Percentiles rank a stretch among this genome's conserved stretches.
Evolutionary conservation across 2,888 invertebrate genomes (phyloP).

Genomic region (Prenolepis imparis): DNA sequence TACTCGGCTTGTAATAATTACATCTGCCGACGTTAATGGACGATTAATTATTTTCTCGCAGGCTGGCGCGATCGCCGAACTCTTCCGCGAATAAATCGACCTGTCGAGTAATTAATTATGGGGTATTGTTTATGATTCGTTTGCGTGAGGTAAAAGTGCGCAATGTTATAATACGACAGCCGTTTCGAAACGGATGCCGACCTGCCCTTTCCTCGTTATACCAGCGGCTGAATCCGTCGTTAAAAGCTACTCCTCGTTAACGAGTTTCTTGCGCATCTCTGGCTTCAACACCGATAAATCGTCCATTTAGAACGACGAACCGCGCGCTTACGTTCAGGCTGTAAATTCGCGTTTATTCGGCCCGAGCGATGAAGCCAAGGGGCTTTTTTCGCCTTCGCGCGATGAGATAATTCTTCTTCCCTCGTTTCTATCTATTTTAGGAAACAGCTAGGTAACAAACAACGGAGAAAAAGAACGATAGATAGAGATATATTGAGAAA

Average conservation of each 20-base stretch:
- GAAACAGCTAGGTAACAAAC: neutral
- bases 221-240: conserved; percentile 31
- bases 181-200: conserved; percentile 18
- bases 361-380: neutral
- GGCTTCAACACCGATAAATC: conserved; percentile 45
- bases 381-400: neutral
- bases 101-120: conserved; percentile 30
- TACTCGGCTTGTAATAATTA: conserved; percentile 42
- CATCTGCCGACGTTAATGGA: conserved; percentile 34
- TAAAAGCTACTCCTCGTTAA: conserved; percentile 53
- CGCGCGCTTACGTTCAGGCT: conserved; percentile 14
- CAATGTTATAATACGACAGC: neutral
- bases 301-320: conserved; percentile 24
- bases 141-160: conserved; percentile 14
- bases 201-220: conserved; percentile 23
- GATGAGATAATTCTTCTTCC: neutral
- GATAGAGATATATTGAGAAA: neutral
- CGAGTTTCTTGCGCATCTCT: conserved; percentile 56
- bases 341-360: conserved; percentile 39
- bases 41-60: conserved; percentile 49
- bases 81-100: conserved; percentile 19
- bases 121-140: conserved; percentile 14
- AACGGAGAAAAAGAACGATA: neutral
- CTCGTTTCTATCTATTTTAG: neutral
- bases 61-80: conserved; percentile 33